phyloP scores from a whole-genome alignment of 2,888 invertebrate species.

The Onthophagus sagittarius region DNA sequence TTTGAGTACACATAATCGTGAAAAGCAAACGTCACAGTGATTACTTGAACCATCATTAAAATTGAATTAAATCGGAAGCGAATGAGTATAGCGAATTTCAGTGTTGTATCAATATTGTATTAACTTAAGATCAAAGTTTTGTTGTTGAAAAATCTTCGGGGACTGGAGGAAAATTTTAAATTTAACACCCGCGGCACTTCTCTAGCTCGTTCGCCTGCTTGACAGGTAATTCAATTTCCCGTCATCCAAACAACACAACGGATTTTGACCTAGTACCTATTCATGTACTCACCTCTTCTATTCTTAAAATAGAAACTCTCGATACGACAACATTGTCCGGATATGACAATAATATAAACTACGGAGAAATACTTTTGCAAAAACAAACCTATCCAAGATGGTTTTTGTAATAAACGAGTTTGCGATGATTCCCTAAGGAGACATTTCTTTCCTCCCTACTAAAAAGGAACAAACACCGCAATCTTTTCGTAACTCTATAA shows the following conservation, averaged over 20 bases:
- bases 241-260: neutral
- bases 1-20: neutral
- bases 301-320: too few relatives aligned
- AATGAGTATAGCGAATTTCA: neutral
- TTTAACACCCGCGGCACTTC: neutral
- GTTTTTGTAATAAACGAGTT: neutral
- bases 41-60: neutral
- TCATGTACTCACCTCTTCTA: neutral
- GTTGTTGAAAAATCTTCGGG: neutral
- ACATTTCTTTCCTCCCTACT: neutral
- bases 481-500: neutral
- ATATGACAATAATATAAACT: too few relatives aligned
- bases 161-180: neutral
- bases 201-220: neutral
- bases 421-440: neutral
- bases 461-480: neutral
- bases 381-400: neutral
- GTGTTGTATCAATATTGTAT: too few relatives aligned
- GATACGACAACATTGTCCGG: too few relatives aligned
- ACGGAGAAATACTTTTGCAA: neutral
- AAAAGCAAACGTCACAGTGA: neutral
- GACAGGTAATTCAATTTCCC: neutral
- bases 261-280: neutral
- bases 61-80: neutral
- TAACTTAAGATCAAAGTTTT: neutral